Evolutionary conservation across 2,888 invertebrate genomes (phyloP).

Genomic region (Andrena minutula): DNA sequence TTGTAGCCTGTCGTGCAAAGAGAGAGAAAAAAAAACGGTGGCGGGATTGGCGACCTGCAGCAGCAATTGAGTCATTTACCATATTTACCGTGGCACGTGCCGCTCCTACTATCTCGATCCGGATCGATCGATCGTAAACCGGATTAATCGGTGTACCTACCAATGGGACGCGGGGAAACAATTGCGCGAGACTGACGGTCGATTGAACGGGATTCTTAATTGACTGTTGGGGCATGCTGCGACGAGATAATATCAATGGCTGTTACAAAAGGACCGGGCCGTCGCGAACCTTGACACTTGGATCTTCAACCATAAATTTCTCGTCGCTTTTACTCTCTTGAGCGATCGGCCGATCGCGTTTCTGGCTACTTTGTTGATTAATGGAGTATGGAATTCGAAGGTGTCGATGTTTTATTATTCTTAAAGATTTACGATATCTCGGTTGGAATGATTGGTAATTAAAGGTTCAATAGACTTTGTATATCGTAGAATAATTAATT

Average conservation of each 20-base stretch:
- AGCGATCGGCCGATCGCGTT: too few relatives aligned
- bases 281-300: background rate
- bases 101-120: constrained; percentile 33
- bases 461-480: too few relatives aligned
- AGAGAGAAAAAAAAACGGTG: constrained; percentile 45
- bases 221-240: background rate
- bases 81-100: constrained; percentile 64
- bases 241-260: background rate
- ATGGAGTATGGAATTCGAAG: too few relatives aligned
- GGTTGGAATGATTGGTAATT: too few relatives aligned
- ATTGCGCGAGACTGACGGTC: constrained; percentile 19
- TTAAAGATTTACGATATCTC: too few relatives aligned
- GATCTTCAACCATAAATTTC: background rate
- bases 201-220: constrained; percentile 15
- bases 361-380: too few relatives aligned
- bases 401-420: too few relatives aligned
- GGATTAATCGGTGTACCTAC: constrained; percentile 47
- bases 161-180: constrained; percentile 6
- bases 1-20: constrained; percentile 14
- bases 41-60: constrained; percentile 49
- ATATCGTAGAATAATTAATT: too few relatives aligned
- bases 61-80: constrained; percentile 71
- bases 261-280: background rate
- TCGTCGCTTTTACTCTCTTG: background rate
- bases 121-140: constrained; percentile 51